Conservation (phyloP, 2,113 vertebrate genomes). For the Eurystomus gularis region DNA sequence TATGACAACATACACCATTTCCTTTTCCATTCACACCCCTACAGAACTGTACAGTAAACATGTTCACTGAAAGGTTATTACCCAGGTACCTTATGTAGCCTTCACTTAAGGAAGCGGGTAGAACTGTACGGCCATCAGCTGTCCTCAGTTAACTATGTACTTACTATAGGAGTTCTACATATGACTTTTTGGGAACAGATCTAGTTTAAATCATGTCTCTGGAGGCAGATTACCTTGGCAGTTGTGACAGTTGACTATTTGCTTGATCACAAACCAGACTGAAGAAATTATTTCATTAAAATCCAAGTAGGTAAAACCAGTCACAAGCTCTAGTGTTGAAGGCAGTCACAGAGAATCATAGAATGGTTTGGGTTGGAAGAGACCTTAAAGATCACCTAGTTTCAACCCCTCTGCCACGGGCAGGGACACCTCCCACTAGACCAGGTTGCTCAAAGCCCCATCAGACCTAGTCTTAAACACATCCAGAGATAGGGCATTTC, state of each 20-base stretch:
- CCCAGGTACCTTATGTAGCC: rapidly evolving
- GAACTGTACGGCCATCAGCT: background rate
- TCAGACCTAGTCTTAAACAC: too few relatives aligned
- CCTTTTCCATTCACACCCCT: background rate
- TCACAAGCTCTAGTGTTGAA: background rate
- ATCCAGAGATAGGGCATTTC: too few relatives aligned
- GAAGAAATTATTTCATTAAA: background rate
- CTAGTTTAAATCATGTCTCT: background rate
- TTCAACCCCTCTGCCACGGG: too few relatives aligned
- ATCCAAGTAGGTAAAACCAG: background rate
- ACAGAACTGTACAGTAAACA: background rate
- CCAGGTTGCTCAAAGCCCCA: too few relatives aligned
- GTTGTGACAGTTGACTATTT: background rate
- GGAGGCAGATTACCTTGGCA: background rate
- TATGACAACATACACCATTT: background rate
- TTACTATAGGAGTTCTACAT: background rate
- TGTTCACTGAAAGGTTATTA: background rate
- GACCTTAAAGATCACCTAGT: too few relatives aligned
- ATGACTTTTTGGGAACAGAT: background rate
- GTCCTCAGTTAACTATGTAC: background rate
- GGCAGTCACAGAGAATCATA: background rate
- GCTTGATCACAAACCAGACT: background rate
- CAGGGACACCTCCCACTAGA: too few relatives aligned
- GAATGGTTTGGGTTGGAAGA: too few relatives aligned
- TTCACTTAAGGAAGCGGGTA: background rate